These are phyloP conservation scores for Guaruba guarouba DNA, from an alignment of 2,113 vertebrate species.

Conservation along the genomic window DNA sequence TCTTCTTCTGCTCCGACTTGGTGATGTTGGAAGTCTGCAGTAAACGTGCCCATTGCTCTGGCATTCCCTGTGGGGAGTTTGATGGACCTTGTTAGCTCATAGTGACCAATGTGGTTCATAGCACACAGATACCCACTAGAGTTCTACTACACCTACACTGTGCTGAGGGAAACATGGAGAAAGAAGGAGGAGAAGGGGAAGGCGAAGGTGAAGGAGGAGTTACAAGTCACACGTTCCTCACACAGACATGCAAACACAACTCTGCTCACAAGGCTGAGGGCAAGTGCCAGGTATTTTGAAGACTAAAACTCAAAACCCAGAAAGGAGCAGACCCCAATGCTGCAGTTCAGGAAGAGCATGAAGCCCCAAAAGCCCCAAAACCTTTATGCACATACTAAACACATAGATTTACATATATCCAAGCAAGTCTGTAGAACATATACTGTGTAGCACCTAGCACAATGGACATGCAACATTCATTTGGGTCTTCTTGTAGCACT, in stretches of 20 bases:
- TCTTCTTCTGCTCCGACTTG: conserved; percentile 97
- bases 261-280: neutral
- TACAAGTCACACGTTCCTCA: neutral
- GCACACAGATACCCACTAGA: fast-evolving
- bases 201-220: too few relatives aligned
- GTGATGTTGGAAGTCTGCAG: conserved; percentile 97
- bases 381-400: neutral
- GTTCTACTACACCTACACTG: neutral
- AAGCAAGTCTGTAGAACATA: neutral
- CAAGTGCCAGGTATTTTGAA: neutral
- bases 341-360: neutral
- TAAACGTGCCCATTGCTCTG: conserved; percentile 93
- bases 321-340: neutral
- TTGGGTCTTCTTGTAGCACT: neutral
- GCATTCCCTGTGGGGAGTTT: conserved; percentile 85
- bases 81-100: neutral
- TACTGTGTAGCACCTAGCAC: neutral
- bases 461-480: neutral
- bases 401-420: neutral
- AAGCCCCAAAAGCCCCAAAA: neutral
- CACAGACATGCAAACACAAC: neutral
- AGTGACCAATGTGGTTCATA: neutral
- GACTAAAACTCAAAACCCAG: neutral
- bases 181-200: too few relatives aligned
- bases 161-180: neutral